These are phyloP conservation scores for Acinonyx jubatus DNA, from an alignment of 2,113 vertebrate genomes.

Conservation along the genomic window DNA sequence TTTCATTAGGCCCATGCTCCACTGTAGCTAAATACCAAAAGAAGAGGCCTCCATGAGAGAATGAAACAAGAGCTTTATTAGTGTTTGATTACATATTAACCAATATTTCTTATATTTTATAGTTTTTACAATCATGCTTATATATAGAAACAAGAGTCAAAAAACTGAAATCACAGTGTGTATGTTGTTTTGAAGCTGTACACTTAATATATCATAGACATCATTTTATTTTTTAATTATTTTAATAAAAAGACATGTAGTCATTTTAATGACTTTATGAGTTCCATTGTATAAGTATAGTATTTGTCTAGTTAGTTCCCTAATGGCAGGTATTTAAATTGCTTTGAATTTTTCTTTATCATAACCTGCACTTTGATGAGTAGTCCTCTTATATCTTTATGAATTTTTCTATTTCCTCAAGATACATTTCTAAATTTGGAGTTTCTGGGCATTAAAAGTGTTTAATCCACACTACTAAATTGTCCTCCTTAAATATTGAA, in stretches of 20 bases:
- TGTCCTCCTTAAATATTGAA: neutral
- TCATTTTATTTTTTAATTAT: neutral
- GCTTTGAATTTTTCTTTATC: neutral
- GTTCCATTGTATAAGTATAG: neutral
- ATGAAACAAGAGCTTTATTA: neutral
- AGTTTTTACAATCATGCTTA: neutral
- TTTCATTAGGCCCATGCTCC: neutral
- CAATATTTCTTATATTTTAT: conserved; percentile 8
- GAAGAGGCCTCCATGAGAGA: neutral
- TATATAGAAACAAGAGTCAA: neutral
- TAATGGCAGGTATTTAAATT: neutral
- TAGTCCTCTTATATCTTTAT: neutral
- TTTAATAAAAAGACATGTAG: neutral
- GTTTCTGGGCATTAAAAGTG: neutral
- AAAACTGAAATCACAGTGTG: neutral
- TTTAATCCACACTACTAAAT: neutral
- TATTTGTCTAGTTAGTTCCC: neutral
- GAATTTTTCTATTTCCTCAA: neutral
- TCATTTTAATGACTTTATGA: conserved; percentile 40
- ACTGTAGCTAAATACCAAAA: neutral
- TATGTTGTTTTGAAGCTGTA: conserved; percentile 15
- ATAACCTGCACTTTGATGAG: neutral
- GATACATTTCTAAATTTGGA: neutral
- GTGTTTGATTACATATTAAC: neutral
- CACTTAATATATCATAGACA: neutral